Conservation (phyloP, 2,797 vertebrate genomes). For the Natrix natrix region DNA sequence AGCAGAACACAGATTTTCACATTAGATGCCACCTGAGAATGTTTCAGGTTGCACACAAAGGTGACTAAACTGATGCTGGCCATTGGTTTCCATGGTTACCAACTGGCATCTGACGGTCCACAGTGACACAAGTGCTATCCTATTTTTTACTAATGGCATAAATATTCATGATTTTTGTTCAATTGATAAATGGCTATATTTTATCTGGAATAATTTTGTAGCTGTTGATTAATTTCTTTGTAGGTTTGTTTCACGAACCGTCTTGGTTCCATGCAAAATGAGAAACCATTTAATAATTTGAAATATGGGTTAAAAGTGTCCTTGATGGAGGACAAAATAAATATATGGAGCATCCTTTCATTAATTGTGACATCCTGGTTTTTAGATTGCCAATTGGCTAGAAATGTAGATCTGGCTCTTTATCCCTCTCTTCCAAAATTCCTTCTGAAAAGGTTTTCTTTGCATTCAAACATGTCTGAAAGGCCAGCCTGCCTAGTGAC, state of each 20-base stretch:
- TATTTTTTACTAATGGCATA: constrained; percentile 23
- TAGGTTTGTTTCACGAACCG: not conserved
- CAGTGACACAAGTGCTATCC: constrained; percentile 1
- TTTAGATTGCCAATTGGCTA: not conserved
- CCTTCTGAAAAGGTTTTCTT: not conserved
- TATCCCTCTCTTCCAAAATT: not conserved
- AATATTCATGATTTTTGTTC: constrained; percentile 16
- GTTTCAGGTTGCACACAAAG: not conserved
- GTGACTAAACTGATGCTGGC: constrained; percentile 4
- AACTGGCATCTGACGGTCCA: not conserved
- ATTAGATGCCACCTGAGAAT: constrained; percentile 7
- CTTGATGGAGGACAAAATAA: not conserved
- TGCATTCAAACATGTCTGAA: not conserved
- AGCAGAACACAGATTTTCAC: not conserved
- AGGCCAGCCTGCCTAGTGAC: not conserved
- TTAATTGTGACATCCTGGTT: not conserved
- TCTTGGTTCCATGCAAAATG: not conserved
- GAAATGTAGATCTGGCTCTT: not conserved
- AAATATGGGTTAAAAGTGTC: not conserved
- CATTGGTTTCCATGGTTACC: constrained; percentile 34
- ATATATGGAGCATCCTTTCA: not conserved
- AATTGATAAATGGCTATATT: constrained; percentile 5
- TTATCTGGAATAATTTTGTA: not conserved
- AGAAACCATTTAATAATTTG: not conserved
- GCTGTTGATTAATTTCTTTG: constrained; percentile 23